Evolutionary conservation across 2,888 invertebrate genomes (phyloP).

Genomic region (Rhaphigaster nebulosa): DNA sequence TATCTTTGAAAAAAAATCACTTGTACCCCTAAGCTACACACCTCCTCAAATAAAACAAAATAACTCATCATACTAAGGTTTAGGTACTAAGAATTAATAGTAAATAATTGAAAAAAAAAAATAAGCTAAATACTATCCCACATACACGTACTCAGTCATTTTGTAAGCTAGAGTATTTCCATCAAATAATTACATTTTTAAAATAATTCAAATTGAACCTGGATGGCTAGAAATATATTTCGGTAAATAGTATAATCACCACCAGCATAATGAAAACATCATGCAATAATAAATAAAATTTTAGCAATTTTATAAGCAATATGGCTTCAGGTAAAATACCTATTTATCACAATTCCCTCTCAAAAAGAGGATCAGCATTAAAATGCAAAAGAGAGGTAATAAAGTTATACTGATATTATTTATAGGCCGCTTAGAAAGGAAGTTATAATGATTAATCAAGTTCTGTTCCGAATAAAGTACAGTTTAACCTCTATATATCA

Average conservation of each 20-base stretch:
- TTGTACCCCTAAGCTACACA: no score
- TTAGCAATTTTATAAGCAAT: slow-evolving; percentile 19
- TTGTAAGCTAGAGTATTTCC: slow-evolving; percentile 2
- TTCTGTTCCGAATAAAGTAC: not conserved
- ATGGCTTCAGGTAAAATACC: slow-evolving; percentile 39
- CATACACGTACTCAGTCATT: slow-evolving; percentile 44
- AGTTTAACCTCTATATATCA: slow-evolving; percentile 23
- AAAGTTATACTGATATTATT: slow-evolving; percentile 29
- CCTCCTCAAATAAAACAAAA: slow-evolving; percentile 17
- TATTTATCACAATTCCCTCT: slow-evolving; percentile 34
- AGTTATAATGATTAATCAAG: not conserved
- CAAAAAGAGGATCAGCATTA: slow-evolving; percentile 26
- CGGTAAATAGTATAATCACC: not conserved
- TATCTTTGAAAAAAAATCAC: no score
- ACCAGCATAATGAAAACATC: not conserved
- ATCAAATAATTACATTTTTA: not conserved
- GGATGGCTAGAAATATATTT: slow-evolving; percentile 16
- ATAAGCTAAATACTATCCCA: slow-evolving; percentile 18
- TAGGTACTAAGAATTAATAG: not conserved
- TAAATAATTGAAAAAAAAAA: not conserved
- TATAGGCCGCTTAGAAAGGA: slow-evolving; percentile 40
- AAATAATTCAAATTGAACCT: not conserved
- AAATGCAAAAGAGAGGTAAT: slow-evolving; percentile 35
- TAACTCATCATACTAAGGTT: not conserved
- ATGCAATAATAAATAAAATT: not conserved